Percentiles rank a stretch among this genome's conserved stretches.
Conservation (phyloP, 2,888 invertebrate species). For the Tricholauxania praeusta region DNA sequence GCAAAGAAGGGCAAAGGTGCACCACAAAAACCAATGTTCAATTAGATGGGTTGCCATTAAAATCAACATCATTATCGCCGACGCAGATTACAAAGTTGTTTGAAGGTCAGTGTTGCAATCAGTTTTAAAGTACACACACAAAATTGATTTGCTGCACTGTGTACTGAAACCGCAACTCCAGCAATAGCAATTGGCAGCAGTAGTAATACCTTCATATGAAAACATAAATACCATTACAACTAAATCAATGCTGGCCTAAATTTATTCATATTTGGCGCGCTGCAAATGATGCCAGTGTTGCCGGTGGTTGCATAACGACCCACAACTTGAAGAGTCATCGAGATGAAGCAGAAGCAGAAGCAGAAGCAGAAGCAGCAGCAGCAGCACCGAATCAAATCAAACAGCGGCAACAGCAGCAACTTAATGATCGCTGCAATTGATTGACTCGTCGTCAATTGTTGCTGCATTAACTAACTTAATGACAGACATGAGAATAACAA, state of each 20-base stretch:
- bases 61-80: too few relatives aligned
- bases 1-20: too few relatives aligned
- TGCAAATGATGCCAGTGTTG: constrained; percentile 14
- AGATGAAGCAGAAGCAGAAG: too few relatives aligned
- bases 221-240: neutral
- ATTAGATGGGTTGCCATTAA: too few relatives aligned
- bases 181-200: neutral
- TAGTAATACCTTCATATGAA: constrained; percentile 1
- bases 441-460: constrained; percentile 34
- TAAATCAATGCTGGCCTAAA: constrained; percentile 18
- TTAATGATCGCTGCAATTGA: constrained; percentile 32
- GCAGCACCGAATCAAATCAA: neutral
- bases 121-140: neutral
- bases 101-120: constrained; percentile 26
- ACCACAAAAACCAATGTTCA: too few relatives aligned
- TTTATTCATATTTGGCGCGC: constrained; percentile 25
- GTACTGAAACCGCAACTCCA: neutral
- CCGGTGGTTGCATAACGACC: neutral
- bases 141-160: constrained; percentile 19
- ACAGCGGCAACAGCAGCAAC: constrained; percentile 7
- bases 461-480: constrained; percentile 28
- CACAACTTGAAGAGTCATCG: constrained; percentile 11
- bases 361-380: neutral
- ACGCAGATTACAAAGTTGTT: neutral
- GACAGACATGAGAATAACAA: constrained; percentile 24